These are phyloP conservation scores for Pseudorasbora parva DNA, from an alignment of 2,113 vertebrate species.

Conservation along the genomic window DNA sequence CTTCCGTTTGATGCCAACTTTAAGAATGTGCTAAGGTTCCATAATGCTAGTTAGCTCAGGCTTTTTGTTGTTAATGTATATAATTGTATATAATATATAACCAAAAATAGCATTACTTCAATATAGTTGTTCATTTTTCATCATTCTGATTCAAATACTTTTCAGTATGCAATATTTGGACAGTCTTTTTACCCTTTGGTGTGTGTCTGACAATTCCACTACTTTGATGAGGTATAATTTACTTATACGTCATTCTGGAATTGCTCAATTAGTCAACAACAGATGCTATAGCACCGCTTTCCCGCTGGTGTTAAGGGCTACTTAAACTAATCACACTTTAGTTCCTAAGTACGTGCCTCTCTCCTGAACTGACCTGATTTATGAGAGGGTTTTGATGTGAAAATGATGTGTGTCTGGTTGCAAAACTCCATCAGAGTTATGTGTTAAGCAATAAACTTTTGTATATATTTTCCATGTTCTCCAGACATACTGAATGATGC, in stretches of 20 bases:
- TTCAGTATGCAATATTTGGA: neutral
- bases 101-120: neutral
- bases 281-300: neutral
- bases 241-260: neutral
- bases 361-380: neutral
- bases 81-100: too few species aligned
- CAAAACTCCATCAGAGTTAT: neutral
- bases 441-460: neutral
- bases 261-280: neutral
- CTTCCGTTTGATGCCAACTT: too few species aligned
- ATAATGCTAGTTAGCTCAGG: neutral
- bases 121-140: neutral
- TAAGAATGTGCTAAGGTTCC: too few species aligned
- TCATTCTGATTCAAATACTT: neutral
- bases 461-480: conserved; percentile 26
- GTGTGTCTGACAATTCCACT: neutral
- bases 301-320: neutral
- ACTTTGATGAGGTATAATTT: neutral
- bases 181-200: neutral
- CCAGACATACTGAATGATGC: conserved; percentile 78
- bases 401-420: neutral
- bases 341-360: neutral
- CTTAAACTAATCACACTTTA: conserved; percentile 11
- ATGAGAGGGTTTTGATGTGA: neutral
- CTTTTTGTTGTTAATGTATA: too few species aligned